These are phyloP conservation scores for Lerista edwardsae DNA, from an alignment of 2,797 vertebrate genomes.

Conservation along the genomic window DNA sequence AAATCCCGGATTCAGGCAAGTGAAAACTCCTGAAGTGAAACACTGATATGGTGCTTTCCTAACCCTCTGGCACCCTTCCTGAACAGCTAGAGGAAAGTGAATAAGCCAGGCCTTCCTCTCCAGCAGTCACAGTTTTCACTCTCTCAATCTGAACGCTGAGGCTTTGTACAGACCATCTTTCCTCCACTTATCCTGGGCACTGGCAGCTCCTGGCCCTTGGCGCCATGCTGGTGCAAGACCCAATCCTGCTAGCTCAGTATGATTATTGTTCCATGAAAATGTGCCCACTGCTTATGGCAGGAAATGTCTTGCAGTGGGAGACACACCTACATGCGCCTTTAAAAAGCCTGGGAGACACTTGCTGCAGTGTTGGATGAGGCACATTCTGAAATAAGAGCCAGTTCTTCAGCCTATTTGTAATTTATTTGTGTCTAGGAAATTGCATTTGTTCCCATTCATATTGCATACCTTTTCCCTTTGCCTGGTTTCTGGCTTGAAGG, in stretches of 20 bases:
- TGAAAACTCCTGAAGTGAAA: constrained; percentile 27
- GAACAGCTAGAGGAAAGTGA: background rate
- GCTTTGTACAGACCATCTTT: background rate
- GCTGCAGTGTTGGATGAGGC: background rate
- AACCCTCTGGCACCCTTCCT: constrained; percentile 10
- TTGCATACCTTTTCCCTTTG: background rate
- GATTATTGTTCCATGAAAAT: background rate
- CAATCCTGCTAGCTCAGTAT: background rate
- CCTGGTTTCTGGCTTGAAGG: background rate
- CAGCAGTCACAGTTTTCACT: background rate
- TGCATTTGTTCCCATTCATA: background rate
- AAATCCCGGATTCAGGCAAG: constrained; percentile 46
- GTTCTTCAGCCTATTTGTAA: background rate
- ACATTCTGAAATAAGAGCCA: background rate
- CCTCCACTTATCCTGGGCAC: background rate
- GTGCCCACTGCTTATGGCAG: background rate
- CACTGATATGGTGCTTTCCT: background rate
- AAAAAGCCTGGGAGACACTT: background rate
- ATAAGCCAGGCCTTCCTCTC: background rate
- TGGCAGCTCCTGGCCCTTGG: background rate
- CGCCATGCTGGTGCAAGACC: background rate
- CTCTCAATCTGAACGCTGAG: background rate
- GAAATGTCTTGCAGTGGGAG: no score
- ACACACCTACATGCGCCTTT: no score
- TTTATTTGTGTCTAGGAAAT: background rate